Evolutionary conservation across 2,888 invertebrate species (phyloP).

Genomic region (Stomorhina lunata): DNA sequence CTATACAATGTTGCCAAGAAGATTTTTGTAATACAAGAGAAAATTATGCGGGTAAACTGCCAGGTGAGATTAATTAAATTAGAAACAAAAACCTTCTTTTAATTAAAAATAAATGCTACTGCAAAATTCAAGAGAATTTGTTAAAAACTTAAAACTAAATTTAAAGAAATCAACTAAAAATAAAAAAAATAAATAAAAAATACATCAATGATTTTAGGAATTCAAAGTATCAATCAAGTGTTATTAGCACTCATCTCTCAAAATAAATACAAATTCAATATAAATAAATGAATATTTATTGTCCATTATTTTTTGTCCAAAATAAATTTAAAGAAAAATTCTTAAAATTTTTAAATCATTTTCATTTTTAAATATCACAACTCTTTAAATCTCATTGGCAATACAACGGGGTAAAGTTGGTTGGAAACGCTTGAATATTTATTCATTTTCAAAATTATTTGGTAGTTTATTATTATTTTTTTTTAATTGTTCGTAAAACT

Average conservation of each 20-base stretch:
- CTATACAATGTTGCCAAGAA: slow-evolving; percentile 83
- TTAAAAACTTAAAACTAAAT: slow-evolving; percentile 13
- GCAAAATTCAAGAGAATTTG: slow-evolving; percentile 35
- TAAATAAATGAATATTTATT: slow-evolving; percentile 17
- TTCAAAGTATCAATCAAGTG: slow-evolving; percentile 20
- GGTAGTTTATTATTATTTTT: not conserved
- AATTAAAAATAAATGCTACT: slow-evolving; percentile 43
- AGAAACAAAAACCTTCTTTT: slow-evolving; percentile 33
- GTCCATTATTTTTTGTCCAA: slow-evolving; percentile 23
- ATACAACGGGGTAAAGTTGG: slow-evolving; percentile 41
- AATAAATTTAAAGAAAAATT: slow-evolving; percentile 9
- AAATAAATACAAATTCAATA: not conserved
- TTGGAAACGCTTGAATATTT: slow-evolving; percentile 41
- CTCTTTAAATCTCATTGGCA: slow-evolving; percentile 48
- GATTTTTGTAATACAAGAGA: slow-evolving; percentile 86
- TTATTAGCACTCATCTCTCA: slow-evolving; percentile 53
- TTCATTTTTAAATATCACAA: slow-evolving; percentile 20
- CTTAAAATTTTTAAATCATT: slow-evolving; percentile 33
- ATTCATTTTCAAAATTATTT: slow-evolving; percentile 45
- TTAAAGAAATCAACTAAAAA: slow-evolving; percentile 27
- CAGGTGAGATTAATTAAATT: slow-evolving; percentile 76
- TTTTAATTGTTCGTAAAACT: slow-evolving; percentile 16
- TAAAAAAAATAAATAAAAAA: slow-evolving; percentile 31
- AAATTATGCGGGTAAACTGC: slow-evolving; percentile 75
- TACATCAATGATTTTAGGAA: slow-evolving; percentile 45